These are phyloP conservation scores for Chloroclystis v-ata DNA, from an alignment of 2,888 invertebrate species.

Conservation along the genomic window DNA sequence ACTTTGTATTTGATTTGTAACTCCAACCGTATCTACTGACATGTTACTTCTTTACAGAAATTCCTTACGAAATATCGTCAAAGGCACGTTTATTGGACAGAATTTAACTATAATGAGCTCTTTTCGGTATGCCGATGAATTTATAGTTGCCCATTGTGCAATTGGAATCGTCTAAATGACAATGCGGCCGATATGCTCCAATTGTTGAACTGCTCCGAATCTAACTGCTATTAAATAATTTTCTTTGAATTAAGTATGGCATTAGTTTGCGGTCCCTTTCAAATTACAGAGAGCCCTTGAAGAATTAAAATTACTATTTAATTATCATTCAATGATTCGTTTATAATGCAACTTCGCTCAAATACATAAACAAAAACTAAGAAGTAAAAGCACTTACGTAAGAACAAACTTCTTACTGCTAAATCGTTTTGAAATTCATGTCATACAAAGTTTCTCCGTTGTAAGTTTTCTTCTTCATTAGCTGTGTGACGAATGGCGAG, in stretches of 20 bases:
- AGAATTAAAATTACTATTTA: no score
- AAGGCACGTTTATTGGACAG: neutral
- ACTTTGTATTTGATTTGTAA: no score
- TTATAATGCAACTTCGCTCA: no score
- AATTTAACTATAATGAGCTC: constrained; percentile 12
- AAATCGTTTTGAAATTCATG: neutral
- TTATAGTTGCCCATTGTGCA: constrained; percentile 44
- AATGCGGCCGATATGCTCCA: constrained; percentile 40
- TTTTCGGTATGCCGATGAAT: constrained; percentile 37
- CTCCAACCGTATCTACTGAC: no score
- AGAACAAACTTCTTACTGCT: no score
- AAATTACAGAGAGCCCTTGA: no score
- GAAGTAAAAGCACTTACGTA: no score
- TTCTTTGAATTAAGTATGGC: constrained; percentile 9
- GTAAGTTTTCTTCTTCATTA: constrained; percentile 11
- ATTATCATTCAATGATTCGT: no score
- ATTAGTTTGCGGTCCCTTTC: neutral
- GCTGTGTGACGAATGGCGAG: constrained; percentile 9
- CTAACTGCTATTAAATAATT: constrained; percentile 33
- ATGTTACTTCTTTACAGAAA: no score
- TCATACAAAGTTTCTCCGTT: constrained; percentile 16
- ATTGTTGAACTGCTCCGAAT: constrained; percentile 37
- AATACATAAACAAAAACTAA: no score
- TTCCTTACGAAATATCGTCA: neutral
- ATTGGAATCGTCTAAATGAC: constrained; percentile 33